Evolutionary conservation across 2,888 invertebrate genomes (phyloP).

Genomic region (Elegia similella): DNA sequence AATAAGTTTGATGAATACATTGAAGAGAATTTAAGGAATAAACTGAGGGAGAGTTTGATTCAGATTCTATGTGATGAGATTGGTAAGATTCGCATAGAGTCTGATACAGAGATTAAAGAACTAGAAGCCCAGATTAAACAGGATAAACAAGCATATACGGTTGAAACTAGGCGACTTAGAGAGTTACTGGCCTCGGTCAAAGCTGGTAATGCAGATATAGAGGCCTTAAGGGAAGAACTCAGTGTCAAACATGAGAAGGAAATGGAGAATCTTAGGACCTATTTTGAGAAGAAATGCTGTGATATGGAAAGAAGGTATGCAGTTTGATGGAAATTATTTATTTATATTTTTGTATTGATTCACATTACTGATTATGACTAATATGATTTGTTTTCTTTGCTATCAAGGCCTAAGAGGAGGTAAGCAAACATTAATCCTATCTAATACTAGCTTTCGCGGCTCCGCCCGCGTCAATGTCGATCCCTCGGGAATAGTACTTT

Average conservation of each 20-base stretch:
- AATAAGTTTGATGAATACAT: constrained; percentile 60
- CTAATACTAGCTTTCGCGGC: constrained; percentile 36
- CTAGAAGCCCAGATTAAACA: constrained; percentile 72
- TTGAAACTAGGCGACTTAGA: constrained; percentile 77
- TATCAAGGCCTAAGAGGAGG: constrained; percentile 47
- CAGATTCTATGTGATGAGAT: constrained; percentile 80
- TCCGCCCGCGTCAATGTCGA: too few relatives aligned
- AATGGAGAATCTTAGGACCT: constrained; percentile 89
- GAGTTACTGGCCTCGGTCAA: constrained; percentile 81
- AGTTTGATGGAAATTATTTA: constrained; percentile 8
- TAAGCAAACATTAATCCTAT: constrained; percentile 33
- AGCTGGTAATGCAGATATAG: constrained; percentile 80
- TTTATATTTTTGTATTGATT: constrained; percentile 1
- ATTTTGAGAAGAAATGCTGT: constrained; percentile 90
- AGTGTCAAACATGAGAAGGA: constrained; percentile 86
- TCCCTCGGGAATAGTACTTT: too few relatives aligned
- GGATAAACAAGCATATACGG: constrained; percentile 79
- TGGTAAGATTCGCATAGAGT: constrained; percentile 66
- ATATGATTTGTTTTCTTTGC: constrained; percentile 37
- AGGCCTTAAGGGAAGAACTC: constrained; percentile 81
- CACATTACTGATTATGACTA: constrained; percentile 6
- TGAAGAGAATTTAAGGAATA: constrained; percentile 67
- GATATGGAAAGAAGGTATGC: constrained; percentile 89
- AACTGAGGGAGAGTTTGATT: constrained; percentile 78
- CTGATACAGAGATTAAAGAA: constrained; percentile 63